phyloP scores from a whole-genome alignment of 2,113 vertebrate genomes.

The Hemibagrus wyckioides region DNA sequence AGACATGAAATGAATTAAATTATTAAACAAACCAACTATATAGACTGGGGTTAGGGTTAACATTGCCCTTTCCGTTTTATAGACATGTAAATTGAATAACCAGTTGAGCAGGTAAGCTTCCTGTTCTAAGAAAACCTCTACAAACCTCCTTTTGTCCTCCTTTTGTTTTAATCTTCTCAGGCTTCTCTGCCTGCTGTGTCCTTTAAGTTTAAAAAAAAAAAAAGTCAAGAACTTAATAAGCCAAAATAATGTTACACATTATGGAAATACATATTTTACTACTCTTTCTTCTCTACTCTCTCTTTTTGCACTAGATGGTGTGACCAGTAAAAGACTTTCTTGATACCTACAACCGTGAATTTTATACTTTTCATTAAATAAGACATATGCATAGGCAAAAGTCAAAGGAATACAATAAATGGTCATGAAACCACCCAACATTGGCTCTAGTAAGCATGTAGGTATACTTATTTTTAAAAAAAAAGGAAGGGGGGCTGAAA shows the following conservation, averaged over 20 bases:
- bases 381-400: not conserved
- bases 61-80: not conserved
- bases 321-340: not conserved
- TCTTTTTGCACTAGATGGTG: not conserved
- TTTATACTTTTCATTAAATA: not conserved
- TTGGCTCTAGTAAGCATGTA: not conserved
- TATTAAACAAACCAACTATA: not conserved
- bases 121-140: not conserved
- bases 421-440: not conserved
- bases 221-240: not conserved
- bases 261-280: not conserved
- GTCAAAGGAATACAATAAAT: not conserved
- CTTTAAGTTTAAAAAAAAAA: too few relatives aligned
- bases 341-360: not conserved
- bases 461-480: not conserved
- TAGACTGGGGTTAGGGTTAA: not conserved
- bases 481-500: not conserved
- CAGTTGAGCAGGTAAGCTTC: too few relatives aligned
- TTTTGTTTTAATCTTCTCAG: not conserved
- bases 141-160: not conserved
- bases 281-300: not conserved
- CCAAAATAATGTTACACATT: not conserved
- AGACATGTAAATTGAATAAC: not conserved
- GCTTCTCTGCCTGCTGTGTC: too few relatives aligned
- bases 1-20: not conserved